These are phyloP conservation scores for Apotomis capreana DNA, from an alignment of 2,888 invertebrate genomes.

Conservation along the genomic window DNA sequence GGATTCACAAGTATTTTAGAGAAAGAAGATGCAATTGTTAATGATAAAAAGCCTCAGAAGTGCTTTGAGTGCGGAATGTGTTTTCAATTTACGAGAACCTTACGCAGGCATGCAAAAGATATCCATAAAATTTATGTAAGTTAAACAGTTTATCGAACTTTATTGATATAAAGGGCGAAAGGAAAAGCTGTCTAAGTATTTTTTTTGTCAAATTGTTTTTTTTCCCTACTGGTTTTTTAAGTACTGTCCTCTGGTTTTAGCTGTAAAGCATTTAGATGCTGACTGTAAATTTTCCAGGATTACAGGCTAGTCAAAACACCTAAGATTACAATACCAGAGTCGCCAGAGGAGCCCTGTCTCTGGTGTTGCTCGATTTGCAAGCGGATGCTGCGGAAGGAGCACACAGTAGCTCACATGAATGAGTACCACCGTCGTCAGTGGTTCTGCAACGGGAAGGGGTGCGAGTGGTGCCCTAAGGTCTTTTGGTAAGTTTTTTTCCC, in stretches of 20 bases:
- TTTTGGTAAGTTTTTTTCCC: slow-evolving; percentile 8
- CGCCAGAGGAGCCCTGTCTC: background rate
- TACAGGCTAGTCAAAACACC: no score
- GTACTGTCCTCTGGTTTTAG: no score
- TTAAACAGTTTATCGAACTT: no score
- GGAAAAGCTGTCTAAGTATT: no score
- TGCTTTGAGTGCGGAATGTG: background rate
- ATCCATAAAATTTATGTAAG: no score
- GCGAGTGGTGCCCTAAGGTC: background rate
- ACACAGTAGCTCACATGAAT: background rate
- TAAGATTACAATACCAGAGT: no score
- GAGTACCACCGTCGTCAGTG: background rate
- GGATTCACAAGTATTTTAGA: slow-evolving; percentile 8
- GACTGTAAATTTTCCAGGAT: no score
- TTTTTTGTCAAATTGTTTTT: no score
- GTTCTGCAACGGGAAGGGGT: background rate
- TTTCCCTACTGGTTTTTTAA: no score
- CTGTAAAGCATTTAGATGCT: no score
- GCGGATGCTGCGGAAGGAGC: background rate
- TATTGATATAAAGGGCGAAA: no score
- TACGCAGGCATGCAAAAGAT: background rate
- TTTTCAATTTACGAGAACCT: background rate
- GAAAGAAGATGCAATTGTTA: slow-evolving; percentile 9
- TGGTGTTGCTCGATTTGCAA: background rate
- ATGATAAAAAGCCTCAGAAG: background rate